A percentile compares a stretch with the other conserved stretches of the same genome.
phyloP scores from a whole-genome alignment of 2,113 vertebrate species.

The Eclectus roratus region DNA sequence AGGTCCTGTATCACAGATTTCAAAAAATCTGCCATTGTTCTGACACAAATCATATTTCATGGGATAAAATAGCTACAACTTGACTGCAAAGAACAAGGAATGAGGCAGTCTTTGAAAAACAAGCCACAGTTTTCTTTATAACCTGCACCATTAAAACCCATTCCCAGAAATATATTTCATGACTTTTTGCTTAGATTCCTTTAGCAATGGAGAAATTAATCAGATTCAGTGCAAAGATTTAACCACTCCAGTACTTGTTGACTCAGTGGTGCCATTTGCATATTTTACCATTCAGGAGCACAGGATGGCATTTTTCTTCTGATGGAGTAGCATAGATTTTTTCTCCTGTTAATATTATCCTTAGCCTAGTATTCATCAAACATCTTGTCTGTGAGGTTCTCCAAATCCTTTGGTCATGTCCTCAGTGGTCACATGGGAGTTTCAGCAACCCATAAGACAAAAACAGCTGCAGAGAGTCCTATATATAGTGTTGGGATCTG shows the following conservation, averaged over 20 bases:
- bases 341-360: neutral
- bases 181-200: neutral
- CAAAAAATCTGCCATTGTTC: neutral
- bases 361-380: neutral
- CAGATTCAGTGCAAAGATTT: neutral
- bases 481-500: neutral
- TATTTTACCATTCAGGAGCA: neutral
- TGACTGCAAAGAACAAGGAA: neutral
- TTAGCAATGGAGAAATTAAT: neutral
- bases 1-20: neutral
- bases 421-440: neutral
- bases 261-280: neutral
- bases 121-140: neutral
- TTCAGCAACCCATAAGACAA: neutral
- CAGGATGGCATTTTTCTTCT: neutral
- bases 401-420: neutral
- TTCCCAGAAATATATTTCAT: neutral
- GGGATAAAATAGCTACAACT: neutral
- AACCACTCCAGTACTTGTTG: neutral
- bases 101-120: neutral
- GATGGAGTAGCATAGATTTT: neutral
- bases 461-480: neutral
- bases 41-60: neutral
- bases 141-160: neutral
- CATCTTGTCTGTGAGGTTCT: neutral